Base-by-base conservation (phyloP, 1,140 invertebrate species). In the Ceratosolen solmsi region DNA sequence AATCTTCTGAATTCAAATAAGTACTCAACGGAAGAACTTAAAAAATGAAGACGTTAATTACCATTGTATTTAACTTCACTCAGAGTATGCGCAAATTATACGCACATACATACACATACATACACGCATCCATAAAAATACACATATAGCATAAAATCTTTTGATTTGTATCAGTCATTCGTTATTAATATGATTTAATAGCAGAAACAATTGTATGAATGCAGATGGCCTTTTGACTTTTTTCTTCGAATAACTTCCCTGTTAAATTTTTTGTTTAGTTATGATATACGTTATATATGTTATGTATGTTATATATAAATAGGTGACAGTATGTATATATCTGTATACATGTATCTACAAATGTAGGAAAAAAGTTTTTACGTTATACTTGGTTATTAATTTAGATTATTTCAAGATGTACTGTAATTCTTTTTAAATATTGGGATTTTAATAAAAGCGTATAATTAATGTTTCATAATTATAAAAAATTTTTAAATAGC, bases 241-340 rank as follows among this genome's bases (percentile, higher is more conserved):
- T 46, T 46, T 46, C 41, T 46, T 46, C 41, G 5, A 46, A 46
- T 46, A 46, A 46, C 5, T 46, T 7, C n/a, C n/a, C n/a, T 46
- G 13, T 7, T 46, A 46, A 46, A 46, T 46, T 7, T 46, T 7
- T 46, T 46, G n/a, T n/a, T n/a, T n/a, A n/a, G n/a, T n/a, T n/a
- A n/a, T n/a, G 41, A 46, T 7, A 46, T 46, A 54, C 63, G 76
- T 25, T n/a, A 51, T 78, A 63, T 76, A 76, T 75, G 15, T 75
- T 15, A 70, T n/a, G n/a, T n/a, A n/a, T n/a, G n/a, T 20, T 36
- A 49, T 63, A 76, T 76, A 56, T 56, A 56, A 56, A 22, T 25
- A 56, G 5, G 20, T 56, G 20, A 56, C 54, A 17, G 4, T 25
- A 17, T 13, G 41, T 5, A 46, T 46, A 46, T 17, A 54, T 54